Base-by-base conservation (phyloP, 2,797 vertebrate species). In the Triplophysa bombifrons region DNA sequence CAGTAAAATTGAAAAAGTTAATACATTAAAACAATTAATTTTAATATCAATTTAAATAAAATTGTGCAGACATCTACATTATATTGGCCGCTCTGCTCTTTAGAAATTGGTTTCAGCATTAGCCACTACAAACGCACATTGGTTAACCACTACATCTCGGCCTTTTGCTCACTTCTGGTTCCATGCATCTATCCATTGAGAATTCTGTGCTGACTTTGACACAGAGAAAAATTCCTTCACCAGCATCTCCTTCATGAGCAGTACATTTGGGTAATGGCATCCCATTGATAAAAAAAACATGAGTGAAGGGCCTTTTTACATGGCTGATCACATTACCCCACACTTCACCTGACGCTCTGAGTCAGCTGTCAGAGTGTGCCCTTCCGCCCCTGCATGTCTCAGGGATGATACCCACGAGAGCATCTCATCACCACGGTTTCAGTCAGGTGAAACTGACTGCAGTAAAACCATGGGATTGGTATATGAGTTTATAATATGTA, bases 251-350 rank as follows among this genome's bases (percentile, higher is more conserved):
- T 80, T 67, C 73, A 72, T 80, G 58, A 81, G 80, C 34, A 60
- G 34, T 46, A 86, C 87, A 85, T 85, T 86, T 89, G 82, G 85
- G 89, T 92, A 92, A 92, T 90, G 89, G 89, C 91, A 91, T 91
- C 91, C 86, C 86, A 84, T 83, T 88, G 87, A 93, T 93, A 89
- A 94, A 93, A 92, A 92, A 93, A 90, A 87, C 87, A 93, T 91
- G 88, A 92, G 88, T 83, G 89, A 89, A 86, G 89, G 78, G 88
- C 91, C 86, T 82, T 91, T 92, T 91, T 90, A 91, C 90, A 87
- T 85, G 85, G 91, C 90, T 86, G 90, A 89, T 92, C 90, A 84
- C 82, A 90, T 93, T 92, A 90, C 91, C 79, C 83, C 68, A 44
- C 82, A 85, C 85, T 87, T 90, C 89, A 91, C 88, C 90, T 92